Evolutionary conservation across 2,888 invertebrate species (phyloP).

Genomic region (Melolontha melolontha): DNA sequence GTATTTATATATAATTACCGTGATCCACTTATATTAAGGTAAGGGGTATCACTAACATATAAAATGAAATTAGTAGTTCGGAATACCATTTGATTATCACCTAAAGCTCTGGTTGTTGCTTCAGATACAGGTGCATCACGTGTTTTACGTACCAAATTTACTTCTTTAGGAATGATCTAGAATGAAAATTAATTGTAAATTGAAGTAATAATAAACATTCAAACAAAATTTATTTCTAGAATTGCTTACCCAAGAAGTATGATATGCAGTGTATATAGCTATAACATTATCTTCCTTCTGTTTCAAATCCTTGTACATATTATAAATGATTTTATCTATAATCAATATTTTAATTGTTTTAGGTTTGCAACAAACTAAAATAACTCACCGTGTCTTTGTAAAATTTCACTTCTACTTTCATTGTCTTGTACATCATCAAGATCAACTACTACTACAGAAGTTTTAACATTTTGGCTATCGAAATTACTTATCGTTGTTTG

Average conservation of each 20-base stretch:
- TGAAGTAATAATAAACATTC: background rate
- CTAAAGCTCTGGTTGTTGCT: conserved; percentile 10
- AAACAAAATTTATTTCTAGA: background rate
- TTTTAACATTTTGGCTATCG: conserved; percentile 57
- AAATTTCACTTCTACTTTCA: conserved; percentile 69
- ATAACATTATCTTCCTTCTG: conserved; percentile 66
- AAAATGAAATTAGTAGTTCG: conserved; percentile 15
- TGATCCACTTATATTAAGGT: background rate
- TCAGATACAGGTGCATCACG: conserved; percentile 25
- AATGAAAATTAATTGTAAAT: conserved; percentile 2
- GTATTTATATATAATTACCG: background rate
- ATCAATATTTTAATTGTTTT: conserved; percentile 2
- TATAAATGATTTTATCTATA: conserved; percentile 68
- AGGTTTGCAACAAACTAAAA: background rate
- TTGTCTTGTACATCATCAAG: conserved; percentile 71
- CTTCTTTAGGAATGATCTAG: conserved; percentile 40
- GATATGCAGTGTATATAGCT: conserved; percentile 71
- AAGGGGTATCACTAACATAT: conserved; percentile 31
- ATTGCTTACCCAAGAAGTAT: conserved; percentile 68
- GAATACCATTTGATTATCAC: conserved; percentile 9
- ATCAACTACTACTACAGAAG: conserved; percentile 69
- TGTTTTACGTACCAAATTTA: background rate
- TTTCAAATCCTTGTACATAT: conserved; percentile 67
- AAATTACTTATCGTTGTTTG: conserved; percentile 57
- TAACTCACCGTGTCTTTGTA: conserved; percentile 71